Evolutionary conservation across 1,140 invertebrate species (phyloP).

Genomic region (Nasonia giraulti): DNA sequence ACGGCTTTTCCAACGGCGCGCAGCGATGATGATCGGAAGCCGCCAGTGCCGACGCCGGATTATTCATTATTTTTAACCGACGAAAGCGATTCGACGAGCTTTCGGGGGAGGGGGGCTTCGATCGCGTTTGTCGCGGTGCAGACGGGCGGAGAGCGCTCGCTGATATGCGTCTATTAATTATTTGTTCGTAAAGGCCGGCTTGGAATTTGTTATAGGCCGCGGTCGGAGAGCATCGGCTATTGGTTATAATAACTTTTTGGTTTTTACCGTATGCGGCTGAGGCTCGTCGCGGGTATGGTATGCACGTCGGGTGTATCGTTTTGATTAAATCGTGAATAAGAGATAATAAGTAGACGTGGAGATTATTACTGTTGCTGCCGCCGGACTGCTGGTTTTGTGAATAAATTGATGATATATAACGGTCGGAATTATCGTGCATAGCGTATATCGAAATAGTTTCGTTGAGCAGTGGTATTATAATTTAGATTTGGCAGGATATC

Average conservation of each 20-base stretch:
- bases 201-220: neutral
- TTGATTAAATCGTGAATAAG: neutral
- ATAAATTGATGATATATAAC: neutral
- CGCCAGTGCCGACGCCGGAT: neutral
- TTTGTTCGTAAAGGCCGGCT: neutral
- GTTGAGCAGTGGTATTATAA: too few species aligned
- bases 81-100: neutral
- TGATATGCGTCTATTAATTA: neutral
- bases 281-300: neutral
- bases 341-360: neutral
- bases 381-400: neutral
- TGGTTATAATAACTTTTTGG: neutral
- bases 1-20: neutral
- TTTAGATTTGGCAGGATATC: too few species aligned
- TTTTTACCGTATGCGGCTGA: neutral
- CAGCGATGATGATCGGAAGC: neutral
- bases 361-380: neutral
- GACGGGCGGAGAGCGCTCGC: neutral
- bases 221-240: neutral
- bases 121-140: neutral
- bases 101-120: neutral
- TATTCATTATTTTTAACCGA: constrained; percentile 1
- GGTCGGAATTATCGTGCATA: neutral
- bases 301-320: neutral
- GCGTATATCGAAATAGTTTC: neutral